These are phyloP conservation scores for Sterrhoptilus dennistouni DNA, from an alignment of 2,113 vertebrate genomes.

Conservation along the genomic window DNA sequence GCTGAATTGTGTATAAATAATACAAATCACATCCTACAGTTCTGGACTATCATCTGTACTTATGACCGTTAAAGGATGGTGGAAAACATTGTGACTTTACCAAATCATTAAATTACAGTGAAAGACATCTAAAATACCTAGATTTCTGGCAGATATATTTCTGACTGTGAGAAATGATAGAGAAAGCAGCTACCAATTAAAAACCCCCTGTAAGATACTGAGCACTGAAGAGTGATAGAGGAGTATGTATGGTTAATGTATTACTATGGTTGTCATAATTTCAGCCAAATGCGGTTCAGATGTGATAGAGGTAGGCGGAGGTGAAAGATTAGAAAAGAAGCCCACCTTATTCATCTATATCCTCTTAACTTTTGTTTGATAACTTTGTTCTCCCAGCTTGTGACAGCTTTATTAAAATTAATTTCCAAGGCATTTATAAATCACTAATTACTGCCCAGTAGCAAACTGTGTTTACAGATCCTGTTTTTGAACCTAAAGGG, in stretches of 20 bases:
- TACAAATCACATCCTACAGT: not conserved
- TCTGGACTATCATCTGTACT: not conserved
- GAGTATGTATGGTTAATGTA: not conserved
- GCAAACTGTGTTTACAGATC: not conserved
- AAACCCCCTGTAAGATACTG: not conserved
- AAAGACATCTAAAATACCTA: not conserved
- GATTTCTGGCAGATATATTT: not conserved
- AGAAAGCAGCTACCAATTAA: not conserved
- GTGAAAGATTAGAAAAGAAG: not conserved
- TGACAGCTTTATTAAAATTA: not conserved
- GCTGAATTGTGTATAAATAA: not conserved
- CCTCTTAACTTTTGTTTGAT: not conserved
- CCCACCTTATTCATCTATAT: not conserved
- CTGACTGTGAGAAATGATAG: not conserved
- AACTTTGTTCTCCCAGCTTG: not conserved
- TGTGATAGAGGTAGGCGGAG: not conserved
- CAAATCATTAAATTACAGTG: not conserved
- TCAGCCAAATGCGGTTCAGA: not conserved
- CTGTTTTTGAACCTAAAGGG: not conserved
- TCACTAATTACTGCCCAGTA: not conserved
- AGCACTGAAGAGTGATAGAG: not conserved
- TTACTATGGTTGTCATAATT: not conserved
- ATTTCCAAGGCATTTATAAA: not conserved
- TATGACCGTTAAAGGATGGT: not conserved
- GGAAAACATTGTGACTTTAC: not conserved